These are phyloP conservation scores for Drosophila leontia DNA, from an alignment of 1,140 invertebrate species.

Conservation along the genomic window DNA sequence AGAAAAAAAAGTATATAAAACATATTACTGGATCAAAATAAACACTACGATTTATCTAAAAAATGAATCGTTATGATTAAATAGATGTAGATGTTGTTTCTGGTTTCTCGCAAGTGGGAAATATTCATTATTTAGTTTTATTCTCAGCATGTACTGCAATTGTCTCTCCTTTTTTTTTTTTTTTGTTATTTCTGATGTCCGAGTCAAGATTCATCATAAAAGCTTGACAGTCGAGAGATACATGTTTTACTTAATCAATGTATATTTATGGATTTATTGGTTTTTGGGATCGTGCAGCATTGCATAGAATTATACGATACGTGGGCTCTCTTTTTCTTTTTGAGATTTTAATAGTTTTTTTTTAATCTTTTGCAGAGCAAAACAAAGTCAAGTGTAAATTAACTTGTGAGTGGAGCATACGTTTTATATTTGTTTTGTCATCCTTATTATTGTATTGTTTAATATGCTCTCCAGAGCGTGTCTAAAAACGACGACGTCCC, in stretches of 20 bases:
- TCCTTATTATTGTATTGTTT: constrained; percentile 13
- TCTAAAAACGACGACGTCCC: constrained; percentile 83
- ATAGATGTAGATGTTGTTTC: constrained; percentile 31
- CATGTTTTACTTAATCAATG: constrained; percentile 38
- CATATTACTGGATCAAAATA: constrained; percentile 26
- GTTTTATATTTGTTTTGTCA: constrained; percentile 4
- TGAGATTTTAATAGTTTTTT: neutral
- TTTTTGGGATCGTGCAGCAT: constrained; percentile 2
- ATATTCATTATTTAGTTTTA: neutral
- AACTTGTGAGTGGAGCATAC: constrained; percentile 17
- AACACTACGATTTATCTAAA: constrained; percentile 37
- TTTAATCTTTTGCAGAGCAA: constrained; percentile 13
- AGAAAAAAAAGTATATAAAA: constrained; percentile 22
- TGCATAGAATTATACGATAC: constrained; percentile 11
- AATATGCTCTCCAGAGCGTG: constrained; percentile 23
- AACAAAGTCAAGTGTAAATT: constrained; percentile 29
- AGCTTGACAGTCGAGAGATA: constrained; percentile 25
- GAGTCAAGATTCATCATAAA: constrained; percentile 1
- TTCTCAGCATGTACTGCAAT: constrained; percentile 2
- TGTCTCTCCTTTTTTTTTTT: constrained; percentile 7
- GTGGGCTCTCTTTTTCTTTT: constrained; percentile 1
- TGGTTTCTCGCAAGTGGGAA: constrained; percentile 2
- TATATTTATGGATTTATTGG: constrained; percentile 20
- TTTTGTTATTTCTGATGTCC: constrained; percentile 1
- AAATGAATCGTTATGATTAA: constrained; percentile 48